phyloP scores from a whole-genome alignment of 1,140 invertebrate species.

The Helicoverpa armigera region DNA sequence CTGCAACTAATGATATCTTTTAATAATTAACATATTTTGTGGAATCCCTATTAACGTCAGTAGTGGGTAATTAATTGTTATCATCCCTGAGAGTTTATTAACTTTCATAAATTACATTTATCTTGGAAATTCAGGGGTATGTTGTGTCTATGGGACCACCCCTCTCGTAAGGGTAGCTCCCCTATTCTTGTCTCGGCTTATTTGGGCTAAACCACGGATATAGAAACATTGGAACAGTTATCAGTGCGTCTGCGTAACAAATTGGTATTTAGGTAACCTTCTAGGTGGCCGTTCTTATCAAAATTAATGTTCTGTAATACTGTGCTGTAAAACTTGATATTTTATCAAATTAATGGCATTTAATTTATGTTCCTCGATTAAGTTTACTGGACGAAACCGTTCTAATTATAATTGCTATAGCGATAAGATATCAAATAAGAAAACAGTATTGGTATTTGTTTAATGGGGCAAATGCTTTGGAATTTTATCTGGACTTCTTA shows the following conservation, averaged over 20 bases:
- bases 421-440: constrained; percentile 8
- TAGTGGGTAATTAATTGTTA: constrained; percentile 55
- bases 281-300: constrained; percentile 15
- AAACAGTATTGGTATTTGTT: constrained; percentile 14
- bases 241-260: not conserved
- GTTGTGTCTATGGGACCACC: constrained; percentile 29
- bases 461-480: constrained; percentile 18
- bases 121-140: constrained; percentile 58
- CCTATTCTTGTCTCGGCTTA: constrained; percentile 34
- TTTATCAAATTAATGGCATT: constrained; percentile 41
- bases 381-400: constrained; percentile 23
- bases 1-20: constrained; percentile 11
- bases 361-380: constrained; percentile 33
- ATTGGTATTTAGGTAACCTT: constrained; percentile 15
- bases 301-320: constrained; percentile 13
- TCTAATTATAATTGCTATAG: constrained; percentile 22
- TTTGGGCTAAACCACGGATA: not conserved
- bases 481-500: constrained; percentile 14
- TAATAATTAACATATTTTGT: constrained; percentile 36
- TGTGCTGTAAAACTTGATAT: constrained; percentile 41
- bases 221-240: constrained; percentile 5
- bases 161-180: constrained; percentile 50
- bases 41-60: constrained; percentile 14
- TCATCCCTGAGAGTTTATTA: constrained; percentile 58
- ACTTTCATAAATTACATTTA: constrained; percentile 62